These are phyloP conservation scores for Peromyscus leucopus DNA, from an alignment of 2,113 vertebrate genomes.

Conservation along the genomic window DNA sequence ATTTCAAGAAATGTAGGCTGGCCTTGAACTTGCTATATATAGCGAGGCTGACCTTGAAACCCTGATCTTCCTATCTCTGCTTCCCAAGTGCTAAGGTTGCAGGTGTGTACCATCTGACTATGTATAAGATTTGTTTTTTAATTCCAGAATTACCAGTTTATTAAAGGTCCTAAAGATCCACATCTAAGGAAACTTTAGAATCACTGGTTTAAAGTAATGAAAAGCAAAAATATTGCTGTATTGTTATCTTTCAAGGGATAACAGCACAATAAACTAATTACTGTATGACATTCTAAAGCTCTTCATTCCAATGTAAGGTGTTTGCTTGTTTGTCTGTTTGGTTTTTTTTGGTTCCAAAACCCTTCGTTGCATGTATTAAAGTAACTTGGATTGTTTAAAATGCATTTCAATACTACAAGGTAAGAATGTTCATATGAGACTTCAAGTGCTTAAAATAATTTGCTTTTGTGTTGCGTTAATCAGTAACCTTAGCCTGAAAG, in stretches of 20 bases:
- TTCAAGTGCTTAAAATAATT: constrained; percentile 39
- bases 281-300: constrained; percentile 32
- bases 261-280: not conserved
- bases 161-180: not conserved
- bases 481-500: constrained; percentile 6
- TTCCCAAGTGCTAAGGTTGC: not conserved
- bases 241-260: not conserved
- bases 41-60: not conserved
- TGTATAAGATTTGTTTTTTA: not conserved
- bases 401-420: not conserved
- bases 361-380: not conserved
- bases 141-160: not conserved
- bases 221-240: constrained; percentile 6
- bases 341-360: constrained; percentile 1
- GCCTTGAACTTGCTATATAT: not conserved
- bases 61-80: not conserved
- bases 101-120: not conserved
- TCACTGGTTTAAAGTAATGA: not conserved
- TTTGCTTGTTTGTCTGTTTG: not conserved
- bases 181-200: constrained; percentile 4
- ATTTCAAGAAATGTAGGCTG: not conserved
- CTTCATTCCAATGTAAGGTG: not conserved
- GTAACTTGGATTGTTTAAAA: not conserved
- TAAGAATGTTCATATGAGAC: constrained; percentile 4
- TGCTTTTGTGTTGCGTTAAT: constrained; percentile 33